Conservation (phyloP, 2,888 invertebrate species). For the Polia nebulosa region DNA sequence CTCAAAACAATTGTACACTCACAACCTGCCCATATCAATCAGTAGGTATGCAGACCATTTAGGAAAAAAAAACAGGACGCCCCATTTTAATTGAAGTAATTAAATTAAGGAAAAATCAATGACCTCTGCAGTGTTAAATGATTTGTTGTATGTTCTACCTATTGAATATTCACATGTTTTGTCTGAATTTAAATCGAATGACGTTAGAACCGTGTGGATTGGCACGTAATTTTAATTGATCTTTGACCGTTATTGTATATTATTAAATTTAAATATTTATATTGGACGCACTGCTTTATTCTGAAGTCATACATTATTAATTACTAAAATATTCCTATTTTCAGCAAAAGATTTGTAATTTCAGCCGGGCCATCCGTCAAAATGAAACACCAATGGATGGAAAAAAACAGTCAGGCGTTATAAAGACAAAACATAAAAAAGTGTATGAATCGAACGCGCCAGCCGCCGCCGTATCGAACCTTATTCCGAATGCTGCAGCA, state of each 20-base stretch:
- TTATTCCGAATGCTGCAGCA: conserved; percentile 86
- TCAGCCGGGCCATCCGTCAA: conserved; percentile 27
- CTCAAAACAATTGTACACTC: conserved; percentile 6
- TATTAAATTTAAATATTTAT: not conserved
- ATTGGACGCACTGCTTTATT: not conserved
- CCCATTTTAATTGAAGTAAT: conserved; percentile 4
- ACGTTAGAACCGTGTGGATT: not conserved
- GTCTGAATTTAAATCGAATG: not conserved
- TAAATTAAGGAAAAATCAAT: conserved; percentile 26
- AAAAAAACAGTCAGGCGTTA: conserved; percentile 79
- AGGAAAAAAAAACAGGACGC: not conserved
- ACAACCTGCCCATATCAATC: not conserved
- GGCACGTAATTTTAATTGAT: not conserved
- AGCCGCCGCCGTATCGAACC: conserved; percentile 83
- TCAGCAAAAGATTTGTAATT: conserved; percentile 7
- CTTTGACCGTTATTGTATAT: not conserved
- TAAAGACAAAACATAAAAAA: conserved; percentile 80
- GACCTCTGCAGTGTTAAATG: not conserved
- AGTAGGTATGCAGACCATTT: conserved; percentile 1
- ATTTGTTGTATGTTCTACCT: not conserved
- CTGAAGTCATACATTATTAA: not conserved
- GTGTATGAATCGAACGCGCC: conserved; percentile 74
- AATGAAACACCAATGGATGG: conserved; percentile 49
- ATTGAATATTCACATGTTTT: not conserved
- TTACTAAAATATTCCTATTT: not conserved